These are phyloP conservation scores for Herpetotheres cachinnans DNA, from an alignment of 2,113 vertebrate genomes.

Conservation along the genomic window DNA sequence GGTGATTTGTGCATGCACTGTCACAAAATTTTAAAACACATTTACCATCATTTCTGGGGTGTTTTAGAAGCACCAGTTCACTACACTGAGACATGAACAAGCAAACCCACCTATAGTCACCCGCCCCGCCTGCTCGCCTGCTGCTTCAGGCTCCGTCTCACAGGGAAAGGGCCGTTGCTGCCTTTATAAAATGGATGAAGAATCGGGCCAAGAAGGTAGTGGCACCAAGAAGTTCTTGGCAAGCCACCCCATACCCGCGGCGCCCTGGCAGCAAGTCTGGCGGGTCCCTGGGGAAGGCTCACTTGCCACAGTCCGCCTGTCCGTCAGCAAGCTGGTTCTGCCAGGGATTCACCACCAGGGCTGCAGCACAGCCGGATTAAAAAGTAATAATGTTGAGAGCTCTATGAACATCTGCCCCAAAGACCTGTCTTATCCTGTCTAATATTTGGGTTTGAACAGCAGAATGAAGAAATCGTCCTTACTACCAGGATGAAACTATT, in stretches of 20 bases:
- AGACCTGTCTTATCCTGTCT: not conserved
- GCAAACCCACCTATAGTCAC: not conserved
- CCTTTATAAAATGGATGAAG: not conserved
- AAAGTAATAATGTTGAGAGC: not conserved
- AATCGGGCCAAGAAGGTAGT: rapidly evolving
- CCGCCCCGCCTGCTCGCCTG: not conserved
- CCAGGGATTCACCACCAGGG: not conserved
- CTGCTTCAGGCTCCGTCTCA: rapidly evolving
- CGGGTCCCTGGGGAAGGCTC: not conserved
- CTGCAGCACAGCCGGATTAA: rapidly evolving
- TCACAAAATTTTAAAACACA: conserved; percentile 69
- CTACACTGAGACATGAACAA: not conserved
- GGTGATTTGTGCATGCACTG: conserved; percentile 70
- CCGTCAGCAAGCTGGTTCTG: not conserved
- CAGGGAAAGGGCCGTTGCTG: not conserved
- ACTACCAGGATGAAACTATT: not conserved
- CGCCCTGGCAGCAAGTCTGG: rapidly evolving
- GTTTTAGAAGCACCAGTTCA: conserved; percentile 40
- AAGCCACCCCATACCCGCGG: rapidly evolving
- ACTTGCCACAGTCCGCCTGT: rapidly evolving
- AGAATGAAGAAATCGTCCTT: not conserved
- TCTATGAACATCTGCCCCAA: not conserved
- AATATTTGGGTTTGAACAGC: rapidly evolving
- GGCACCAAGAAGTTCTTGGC: not conserved
- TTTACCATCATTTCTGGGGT: conserved; percentile 62